A percentile compares a stretch with the other conserved stretches of the same genome.
These are phyloP conservation scores for Sebastes melanostomus DNA, from an alignment of 2,797 vertebrate genomes.

Conservation along the genomic window DNA sequence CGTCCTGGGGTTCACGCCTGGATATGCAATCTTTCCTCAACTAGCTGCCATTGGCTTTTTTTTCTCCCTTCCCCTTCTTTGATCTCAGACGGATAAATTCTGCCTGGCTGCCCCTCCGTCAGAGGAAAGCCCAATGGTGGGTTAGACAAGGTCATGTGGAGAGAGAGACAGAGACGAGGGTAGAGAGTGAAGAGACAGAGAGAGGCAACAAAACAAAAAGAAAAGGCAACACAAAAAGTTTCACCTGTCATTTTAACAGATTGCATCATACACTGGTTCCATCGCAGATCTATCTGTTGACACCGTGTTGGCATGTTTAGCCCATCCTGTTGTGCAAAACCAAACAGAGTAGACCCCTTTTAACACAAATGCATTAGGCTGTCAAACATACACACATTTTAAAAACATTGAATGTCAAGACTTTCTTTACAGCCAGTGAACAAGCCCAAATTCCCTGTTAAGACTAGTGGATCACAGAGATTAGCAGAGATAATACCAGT, in stretches of 20 bases:
- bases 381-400: background rate
- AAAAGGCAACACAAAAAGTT: background rate
- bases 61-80: conserved; percentile 53
- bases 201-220: background rate
- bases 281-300: conserved; percentile 5
- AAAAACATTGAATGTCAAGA: conserved; percentile 8
- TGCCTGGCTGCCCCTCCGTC: conserved; percentile 69
- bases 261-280: background rate
- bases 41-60: conserved; percentile 43
- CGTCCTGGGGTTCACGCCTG: conserved; percentile 67
- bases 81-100: conserved; percentile 80
- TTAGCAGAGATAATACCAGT: conserved; percentile 56
- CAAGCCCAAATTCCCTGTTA: conserved; percentile 42
- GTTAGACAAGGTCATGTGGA: conserved; percentile 67
- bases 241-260: too few species aligned
- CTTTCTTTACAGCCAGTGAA: conserved; percentile 38
- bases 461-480: conserved; percentile 58
- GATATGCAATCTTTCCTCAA: conserved; percentile 71
- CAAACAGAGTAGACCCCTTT: conserved; percentile 4
- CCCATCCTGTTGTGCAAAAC: background rate
- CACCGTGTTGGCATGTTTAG: background rate
- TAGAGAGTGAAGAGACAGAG: conserved; percentile 1
- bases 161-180: conserved; percentile 17
- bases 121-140: conserved; percentile 62
- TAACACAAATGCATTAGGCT: background rate